Percentiles rank a stretch among this genome's conserved stretches.
phyloP scores from a whole-genome alignment of 2,113 vertebrate species.

The Pogonocichla stellata region DNA sequence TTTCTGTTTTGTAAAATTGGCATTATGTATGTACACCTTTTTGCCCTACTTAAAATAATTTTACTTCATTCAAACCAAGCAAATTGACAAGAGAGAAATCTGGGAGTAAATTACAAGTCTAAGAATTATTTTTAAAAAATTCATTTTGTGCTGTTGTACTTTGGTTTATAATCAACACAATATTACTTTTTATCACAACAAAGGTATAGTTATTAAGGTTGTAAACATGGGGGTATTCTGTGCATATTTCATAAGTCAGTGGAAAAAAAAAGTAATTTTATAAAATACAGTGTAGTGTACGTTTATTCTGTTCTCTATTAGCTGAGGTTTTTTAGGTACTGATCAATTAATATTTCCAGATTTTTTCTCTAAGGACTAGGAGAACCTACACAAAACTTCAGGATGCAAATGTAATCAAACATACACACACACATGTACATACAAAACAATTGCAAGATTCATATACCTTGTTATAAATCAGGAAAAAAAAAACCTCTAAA shows the following conservation, averaged over 20 bases:
- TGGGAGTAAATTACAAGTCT: background rate
- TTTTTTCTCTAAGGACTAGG: background rate
- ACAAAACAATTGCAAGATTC: background rate
- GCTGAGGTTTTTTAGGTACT: rapidly evolving
- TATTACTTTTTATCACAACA: background rate
- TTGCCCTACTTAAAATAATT: background rate
- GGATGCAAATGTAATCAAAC: background rate
- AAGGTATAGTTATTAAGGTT: background rate
- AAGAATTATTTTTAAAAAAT: background rate
- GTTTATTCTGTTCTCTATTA: background rate
- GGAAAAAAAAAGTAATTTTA: background rate
- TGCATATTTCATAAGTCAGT: background rate
- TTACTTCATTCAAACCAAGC: background rate
- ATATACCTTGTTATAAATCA: background rate
- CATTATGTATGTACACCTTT: background rate
- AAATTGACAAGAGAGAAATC: background rate
- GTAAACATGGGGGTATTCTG: background rate
- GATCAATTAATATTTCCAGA: background rate
- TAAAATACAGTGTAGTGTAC: background rate
- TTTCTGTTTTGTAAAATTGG: background rate
- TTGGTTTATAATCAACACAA: background rate
- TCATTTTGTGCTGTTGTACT: background rate
- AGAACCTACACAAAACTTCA: background rate
- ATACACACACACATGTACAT: background rate
- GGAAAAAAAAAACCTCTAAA: background rate